phyloP scores from a whole-genome alignment of 2,797 vertebrate genomes.

The Pteronotus mesoamericanus region DNA sequence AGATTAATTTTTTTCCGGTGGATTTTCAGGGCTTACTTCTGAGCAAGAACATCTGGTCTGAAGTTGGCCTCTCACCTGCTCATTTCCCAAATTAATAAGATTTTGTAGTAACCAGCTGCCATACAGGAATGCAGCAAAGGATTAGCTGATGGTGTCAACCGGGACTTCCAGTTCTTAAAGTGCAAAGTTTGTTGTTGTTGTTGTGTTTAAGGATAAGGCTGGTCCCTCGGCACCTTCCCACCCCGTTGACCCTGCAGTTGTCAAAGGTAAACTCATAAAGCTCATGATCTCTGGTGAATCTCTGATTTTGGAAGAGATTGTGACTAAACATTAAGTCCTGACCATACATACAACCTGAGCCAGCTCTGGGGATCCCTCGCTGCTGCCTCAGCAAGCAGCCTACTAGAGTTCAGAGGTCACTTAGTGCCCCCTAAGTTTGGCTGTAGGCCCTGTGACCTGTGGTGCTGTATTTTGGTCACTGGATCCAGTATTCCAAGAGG shows the following conservation, averaged over 20 bases:
- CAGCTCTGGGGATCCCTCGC: neutral
- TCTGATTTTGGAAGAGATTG: neutral
- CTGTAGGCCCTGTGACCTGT: neutral
- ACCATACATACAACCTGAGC: neutral
- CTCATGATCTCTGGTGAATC: accelerated
- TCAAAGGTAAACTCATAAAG: neutral
- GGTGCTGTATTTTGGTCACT: neutral
- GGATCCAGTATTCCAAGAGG: neutral
- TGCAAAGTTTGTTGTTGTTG: neutral
- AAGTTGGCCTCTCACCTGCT: neutral
- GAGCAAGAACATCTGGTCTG: neutral
- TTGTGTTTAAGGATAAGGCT: neutral
- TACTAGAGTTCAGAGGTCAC: neutral
- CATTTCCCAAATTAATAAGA: neutral
- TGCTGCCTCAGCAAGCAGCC: neutral
- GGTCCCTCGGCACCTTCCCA: neutral
- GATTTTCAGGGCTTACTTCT: neutral
- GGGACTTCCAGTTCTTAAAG: neutral
- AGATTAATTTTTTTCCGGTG: neutral
- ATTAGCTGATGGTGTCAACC: accelerated
- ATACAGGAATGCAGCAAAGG: accelerated
- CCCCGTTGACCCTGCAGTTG: neutral
- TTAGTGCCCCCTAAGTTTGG: neutral
- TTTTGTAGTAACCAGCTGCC: neutral
- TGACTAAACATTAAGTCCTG: neutral